These are phyloP conservation scores for Cephonodes hylas DNA, from an alignment of 2,888 invertebrate species.

Conservation along the genomic window DNA sequence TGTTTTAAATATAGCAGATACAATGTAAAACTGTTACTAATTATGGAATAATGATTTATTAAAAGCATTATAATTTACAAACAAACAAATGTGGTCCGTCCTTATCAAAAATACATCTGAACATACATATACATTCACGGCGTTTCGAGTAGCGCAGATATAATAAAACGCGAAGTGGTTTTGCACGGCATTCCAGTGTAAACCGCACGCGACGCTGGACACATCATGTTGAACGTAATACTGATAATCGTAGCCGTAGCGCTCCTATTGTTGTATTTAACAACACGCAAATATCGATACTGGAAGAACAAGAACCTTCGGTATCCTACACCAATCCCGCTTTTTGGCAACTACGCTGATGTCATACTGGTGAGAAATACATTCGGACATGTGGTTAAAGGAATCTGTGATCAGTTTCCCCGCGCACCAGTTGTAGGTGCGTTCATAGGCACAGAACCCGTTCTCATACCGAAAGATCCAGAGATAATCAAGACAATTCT, in stretches of 20 bases:
- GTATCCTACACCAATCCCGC: slow-evolving; percentile 16
- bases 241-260: neutral
- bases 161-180: neutral
- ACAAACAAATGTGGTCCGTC: no score
- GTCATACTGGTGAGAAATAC: slow-evolving; percentile 20
- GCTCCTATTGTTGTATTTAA: neutral
- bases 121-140: no score
- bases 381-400: slow-evolving; percentile 18
- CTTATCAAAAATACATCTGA: no score
- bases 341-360: slow-evolving; percentile 25
- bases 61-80: no score
- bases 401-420: slow-evolving; percentile 25
- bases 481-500: slow-evolving; percentile 26
- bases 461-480: slow-evolving; percentile 29
- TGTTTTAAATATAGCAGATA: no score
- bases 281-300: slow-evolving; percentile 11
- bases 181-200: neutral
- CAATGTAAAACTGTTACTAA: no score
- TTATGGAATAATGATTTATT: no score
- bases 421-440: slow-evolving; percentile 27
- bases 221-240: neutral
- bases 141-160: no score
- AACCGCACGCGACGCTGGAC: neutral
- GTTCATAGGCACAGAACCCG: slow-evolving; percentile 29
- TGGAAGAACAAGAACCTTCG: slow-evolving; percentile 26